Evolutionary conservation across 2,797 vertebrate species (phyloP).

Genomic region (Pterois miles): DNA sequence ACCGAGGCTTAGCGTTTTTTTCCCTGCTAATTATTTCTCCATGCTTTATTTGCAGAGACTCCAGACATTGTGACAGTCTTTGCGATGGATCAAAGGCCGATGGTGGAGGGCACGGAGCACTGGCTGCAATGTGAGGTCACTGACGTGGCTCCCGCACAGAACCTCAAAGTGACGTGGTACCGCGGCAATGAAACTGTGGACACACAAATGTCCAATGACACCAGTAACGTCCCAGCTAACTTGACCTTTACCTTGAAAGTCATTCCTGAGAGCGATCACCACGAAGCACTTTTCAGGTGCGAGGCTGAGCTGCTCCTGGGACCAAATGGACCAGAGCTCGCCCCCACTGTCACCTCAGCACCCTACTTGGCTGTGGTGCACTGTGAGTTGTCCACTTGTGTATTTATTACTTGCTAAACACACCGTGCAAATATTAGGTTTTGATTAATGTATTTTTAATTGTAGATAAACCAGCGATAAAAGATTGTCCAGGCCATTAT

Average conservation of each 20-base stretch:
- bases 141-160: constrained; percentile 58
- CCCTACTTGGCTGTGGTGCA: constrained; percentile 22
- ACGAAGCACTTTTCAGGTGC: constrained; percentile 51
- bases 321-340: constrained; percentile 13
- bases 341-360: constrained; percentile 15
- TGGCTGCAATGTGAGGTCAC: constrained; percentile 54
- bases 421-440: fast-evolving
- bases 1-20: too few relatives aligned
- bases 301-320: constrained; percentile 62
- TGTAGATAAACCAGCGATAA: constrained; percentile 62
- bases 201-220: fast-evolving
- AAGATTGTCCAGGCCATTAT: neutral
- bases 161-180: constrained; percentile 70
- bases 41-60: constrained; percentile 53
- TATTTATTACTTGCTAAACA: neutral
- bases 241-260: fast-evolving
- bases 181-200: neutral
- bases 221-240: fast-evolving
- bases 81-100: neutral
- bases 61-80: constrained; percentile 41
- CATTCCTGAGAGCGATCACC: constrained; percentile 14
- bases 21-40: neutral
- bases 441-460: neutral
- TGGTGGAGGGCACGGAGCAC: constrained; percentile 38
- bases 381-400: constrained; percentile 53